Conservation (phyloP, 2,113 vertebrate species). For the Neolamprologus sp. region DNA sequence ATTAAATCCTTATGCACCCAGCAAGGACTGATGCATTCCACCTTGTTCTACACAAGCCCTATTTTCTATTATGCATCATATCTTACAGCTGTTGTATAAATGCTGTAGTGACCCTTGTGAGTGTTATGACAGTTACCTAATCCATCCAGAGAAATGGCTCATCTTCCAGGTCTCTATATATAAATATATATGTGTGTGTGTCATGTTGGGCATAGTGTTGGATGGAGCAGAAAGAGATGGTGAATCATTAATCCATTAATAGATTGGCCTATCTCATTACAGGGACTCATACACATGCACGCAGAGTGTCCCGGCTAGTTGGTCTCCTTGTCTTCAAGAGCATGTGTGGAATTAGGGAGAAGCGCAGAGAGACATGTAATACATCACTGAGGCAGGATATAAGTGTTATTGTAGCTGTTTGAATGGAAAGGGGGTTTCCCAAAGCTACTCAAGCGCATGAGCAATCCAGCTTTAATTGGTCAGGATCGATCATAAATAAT, state of each 20-base stretch:
- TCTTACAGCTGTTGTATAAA: not conserved
- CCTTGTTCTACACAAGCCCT: not conserved
- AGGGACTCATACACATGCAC: conserved; percentile 10
- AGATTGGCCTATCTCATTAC: conserved; percentile 64
- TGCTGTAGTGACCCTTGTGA: conserved; percentile 24
- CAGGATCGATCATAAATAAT: not conserved
- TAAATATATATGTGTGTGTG: conserved; percentile 29
- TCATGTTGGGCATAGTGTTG: conserved; percentile 34
- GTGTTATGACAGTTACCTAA: conserved; percentile 38
- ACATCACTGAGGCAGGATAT: not conserved
- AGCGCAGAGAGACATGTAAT: not conserved
- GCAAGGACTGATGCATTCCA: not conserved
- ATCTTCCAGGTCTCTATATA: conserved; percentile 21
- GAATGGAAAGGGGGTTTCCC: not conserved
- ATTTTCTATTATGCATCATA: conserved; percentile 29
- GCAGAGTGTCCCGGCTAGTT: not conserved
- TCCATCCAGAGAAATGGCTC: conserved; percentile 25
- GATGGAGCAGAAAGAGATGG: conserved; percentile 6
- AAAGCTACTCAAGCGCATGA: not conserved
- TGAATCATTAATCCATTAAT: conserved; percentile 71
- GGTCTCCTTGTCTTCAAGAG: conserved; percentile 27
- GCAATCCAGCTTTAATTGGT: not conserved
- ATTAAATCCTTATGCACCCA: not conserved
- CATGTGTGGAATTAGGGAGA: conserved; percentile 25
- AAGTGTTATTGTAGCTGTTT: not conserved